phyloP scores from a whole-genome alignment of 2,888 invertebrate species.

The Lysandra bellargus region DNA sequence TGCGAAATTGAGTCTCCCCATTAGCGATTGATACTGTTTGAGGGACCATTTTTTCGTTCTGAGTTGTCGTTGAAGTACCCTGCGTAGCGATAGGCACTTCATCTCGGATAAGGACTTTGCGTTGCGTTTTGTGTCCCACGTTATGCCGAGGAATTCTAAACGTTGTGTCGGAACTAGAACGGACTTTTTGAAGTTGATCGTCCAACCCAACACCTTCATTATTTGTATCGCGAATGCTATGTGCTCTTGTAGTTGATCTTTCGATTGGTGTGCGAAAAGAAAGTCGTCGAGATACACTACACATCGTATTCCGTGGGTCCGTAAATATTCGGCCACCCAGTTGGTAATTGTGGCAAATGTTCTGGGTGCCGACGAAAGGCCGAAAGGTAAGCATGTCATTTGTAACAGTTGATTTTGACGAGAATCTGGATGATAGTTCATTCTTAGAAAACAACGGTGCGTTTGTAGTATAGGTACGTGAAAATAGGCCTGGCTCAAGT shows the following conservation, averaged over 20 bases:
- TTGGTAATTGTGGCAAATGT: slow-evolving; percentile 43
- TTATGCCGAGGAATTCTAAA: slow-evolving; percentile 41
- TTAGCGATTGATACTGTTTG: slow-evolving; percentile 37
- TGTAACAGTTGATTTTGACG: too few relatives aligned
- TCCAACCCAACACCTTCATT: slow-evolving; percentile 38
- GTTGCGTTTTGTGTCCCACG: slow-evolving; percentile 40
- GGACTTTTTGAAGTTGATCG: slow-evolving; percentile 39
- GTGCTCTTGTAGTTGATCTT: neutral
- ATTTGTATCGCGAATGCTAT: slow-evolving; percentile 30
- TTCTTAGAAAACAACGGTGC: too few relatives aligned
- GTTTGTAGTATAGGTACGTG: too few relatives aligned
- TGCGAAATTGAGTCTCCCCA: slow-evolving; percentile 44
- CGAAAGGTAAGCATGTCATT: slow-evolving; percentile 26
- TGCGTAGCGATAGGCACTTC: slow-evolving; percentile 41
- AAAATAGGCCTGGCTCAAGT: too few relatives aligned
- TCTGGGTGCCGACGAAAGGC: slow-evolving; percentile 42
- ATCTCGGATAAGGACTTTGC: slow-evolving; percentile 38
- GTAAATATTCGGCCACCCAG: slow-evolving; percentile 43
- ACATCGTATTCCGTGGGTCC: slow-evolving; percentile 40
- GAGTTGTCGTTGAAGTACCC: slow-evolving; percentile 35
- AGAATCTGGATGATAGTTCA: too few relatives aligned
- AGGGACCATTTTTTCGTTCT: slow-evolving; percentile 39
- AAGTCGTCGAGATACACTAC: slow-evolving; percentile 47
- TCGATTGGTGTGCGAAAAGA: slow-evolving; percentile 36
- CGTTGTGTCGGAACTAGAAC: slow-evolving; percentile 38